Base-by-base conservation (phyloP, 2,113 vertebrate species). In the Lonchura striata region DNA sequence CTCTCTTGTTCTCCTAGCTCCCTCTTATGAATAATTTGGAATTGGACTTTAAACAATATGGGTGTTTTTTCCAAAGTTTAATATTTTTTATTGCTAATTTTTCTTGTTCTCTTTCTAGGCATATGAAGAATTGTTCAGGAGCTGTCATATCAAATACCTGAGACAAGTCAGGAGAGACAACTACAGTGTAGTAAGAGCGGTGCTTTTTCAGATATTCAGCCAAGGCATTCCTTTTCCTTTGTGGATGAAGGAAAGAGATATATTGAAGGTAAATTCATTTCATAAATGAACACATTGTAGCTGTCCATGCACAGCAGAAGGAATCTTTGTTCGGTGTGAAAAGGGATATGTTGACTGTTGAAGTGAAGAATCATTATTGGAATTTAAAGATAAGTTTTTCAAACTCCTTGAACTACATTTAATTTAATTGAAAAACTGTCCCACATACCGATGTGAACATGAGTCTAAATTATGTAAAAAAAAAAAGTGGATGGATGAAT, bases 231-330 rank as follows among this genome's bases (percentile, higher is more conserved):
- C 95, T 83, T 97, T 98, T 79, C 98, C 98, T 27, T 97, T 92
- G 1, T 98, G 98, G 98, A 98, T 98, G 98, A 98, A 97, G 80
- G 98, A 98, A 59, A 98, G 96, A 82, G 98, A 98, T 92, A 97
- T 98, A 39, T 78, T 98, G 52, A 98, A 98, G 98, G 98, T 98
- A 97, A 77, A 83, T 47, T 56, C 0, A 39, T 54, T 37, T 85
- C 28, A 41, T 75, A 86, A 95, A 47, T 66, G 15, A 65, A 52
- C 7, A 9, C 11, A 12, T 75, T 66, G 56, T n/a, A 57, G 24
- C 57, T 79, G 17, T 65, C 22, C 10, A 46, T 83, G 31, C 33
- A 49, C 15, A 37, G n/a, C n/a, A 75, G 57, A 81, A 71, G 49
- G 35, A 57, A 60, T 25, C 12, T 82, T 75, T 92, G 24, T 70